Evolutionary conservation across 2,113 vertebrate genomes (phyloP).

Genomic region (Otolemur garnettii): DNA sequence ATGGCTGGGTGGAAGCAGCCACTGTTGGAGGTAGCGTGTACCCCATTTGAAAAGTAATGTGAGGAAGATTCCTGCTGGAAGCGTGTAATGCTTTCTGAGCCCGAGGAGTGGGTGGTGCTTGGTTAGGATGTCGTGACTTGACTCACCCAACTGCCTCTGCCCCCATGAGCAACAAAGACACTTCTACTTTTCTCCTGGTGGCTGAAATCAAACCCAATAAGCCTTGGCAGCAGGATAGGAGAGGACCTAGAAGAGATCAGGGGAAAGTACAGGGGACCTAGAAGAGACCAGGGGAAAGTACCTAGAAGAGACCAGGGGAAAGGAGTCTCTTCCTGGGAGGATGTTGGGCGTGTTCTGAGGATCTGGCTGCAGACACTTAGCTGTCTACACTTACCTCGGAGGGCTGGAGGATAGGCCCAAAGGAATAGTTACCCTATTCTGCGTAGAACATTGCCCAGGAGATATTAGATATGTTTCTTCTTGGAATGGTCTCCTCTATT

Average conservation of each 20-base stretch:
- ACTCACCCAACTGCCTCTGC: neutral
- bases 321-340: neutral
- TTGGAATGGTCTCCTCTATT: neutral
- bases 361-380: neutral
- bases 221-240: neutral
- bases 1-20: neutral
- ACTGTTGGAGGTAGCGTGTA: neutral
- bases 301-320: too few relatives aligned
- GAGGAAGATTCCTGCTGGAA: neutral
- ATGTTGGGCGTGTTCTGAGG: neutral
- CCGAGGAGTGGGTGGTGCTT: neutral
- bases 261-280: neutral
- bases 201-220: neutral
- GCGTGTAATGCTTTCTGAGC: neutral
- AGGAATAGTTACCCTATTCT: neutral
- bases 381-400: neutral
- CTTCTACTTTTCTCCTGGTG: neutral
- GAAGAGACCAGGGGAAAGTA: too few relatives aligned
- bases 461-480: neutral
- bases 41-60: neutral
- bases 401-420: neutral
- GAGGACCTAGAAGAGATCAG: neutral
- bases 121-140: neutral
- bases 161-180: neutral
- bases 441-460: too few relatives aligned